Evolutionary conservation across 2,113 vertebrate genomes (phyloP), one percentile per base, ranked within the genome.

Genomic region (Microtus oregoni): DNA sequence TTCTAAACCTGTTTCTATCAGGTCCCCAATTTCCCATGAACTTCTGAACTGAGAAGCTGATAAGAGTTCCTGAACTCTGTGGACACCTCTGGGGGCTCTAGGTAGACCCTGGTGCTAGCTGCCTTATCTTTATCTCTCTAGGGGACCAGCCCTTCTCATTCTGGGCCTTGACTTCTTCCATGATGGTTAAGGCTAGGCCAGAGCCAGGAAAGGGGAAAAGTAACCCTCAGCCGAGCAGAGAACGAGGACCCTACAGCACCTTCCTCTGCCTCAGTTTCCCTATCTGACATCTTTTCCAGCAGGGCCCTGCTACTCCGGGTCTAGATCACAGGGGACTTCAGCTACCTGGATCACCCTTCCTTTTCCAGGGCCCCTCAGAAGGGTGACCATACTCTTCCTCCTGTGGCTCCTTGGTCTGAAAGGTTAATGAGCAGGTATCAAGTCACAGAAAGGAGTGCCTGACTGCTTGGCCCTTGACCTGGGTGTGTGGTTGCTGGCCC

Each of bases 201-300:
- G n/a, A n/a, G 38, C 41, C 73, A 91, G 41, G 38, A 12, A 17
- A 63, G 7, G 61, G 0, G 7, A 9, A 22, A 41, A 55, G 55
- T 13, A 85, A 38, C 78, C 22, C 2, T 30, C 4, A 52, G 52
- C 50, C 58, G 82, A 12, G 7, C 44, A 15, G 22, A 61, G 63
- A 73, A 65, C 30, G 63, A 72, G 61, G 65, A 88, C 7, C 88
- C 77, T n/a, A 87, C 35, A 85, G 50, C 22, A 15, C 41, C 28
- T 63, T 41, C 50, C 30, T 61, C 38, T 89, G 67, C 89, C 65
- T 96, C 87, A 52, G 89, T 93, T 93, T 97, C 30, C 28, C 89
- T 75, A 35, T 91, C 52, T 96, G 4, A 68, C 63, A 44, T 44
- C 75, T 63, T n/a, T 77, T 9, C 55, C 41, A 58, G 65, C 61